A percentile compares a stretch with the other conserved stretches of the same genome.
Evolutionary conservation across 1,140 invertebrate genomes (phyloP).

Genomic region (Saccostrea cuccullata): DNA sequence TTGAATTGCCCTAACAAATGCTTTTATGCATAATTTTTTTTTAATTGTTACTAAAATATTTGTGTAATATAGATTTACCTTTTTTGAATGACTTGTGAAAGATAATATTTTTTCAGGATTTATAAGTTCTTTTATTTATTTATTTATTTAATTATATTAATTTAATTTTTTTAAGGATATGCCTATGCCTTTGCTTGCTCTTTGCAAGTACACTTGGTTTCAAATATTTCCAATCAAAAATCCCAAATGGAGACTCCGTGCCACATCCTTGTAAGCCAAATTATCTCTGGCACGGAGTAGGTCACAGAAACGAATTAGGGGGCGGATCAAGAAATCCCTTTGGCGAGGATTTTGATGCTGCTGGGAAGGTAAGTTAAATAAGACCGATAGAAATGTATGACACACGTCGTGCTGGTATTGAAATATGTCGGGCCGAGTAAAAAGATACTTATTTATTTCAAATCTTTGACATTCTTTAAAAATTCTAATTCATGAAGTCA

Average conservation of each 20-base stretch:
- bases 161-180: neutral
- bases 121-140: neutral
- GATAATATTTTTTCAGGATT: neutral
- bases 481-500: too few species aligned
- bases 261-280: constrained; percentile 57
- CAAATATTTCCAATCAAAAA: constrained; percentile 19
- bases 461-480: too few species aligned
- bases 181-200: neutral
- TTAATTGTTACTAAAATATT: too few species aligned
- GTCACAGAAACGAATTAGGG: constrained; percentile 54
- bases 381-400: neutral
- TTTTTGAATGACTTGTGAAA: too few species aligned
- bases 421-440: too few species aligned
- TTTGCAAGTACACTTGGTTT: neutral
- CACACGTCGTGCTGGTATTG: too few species aligned
- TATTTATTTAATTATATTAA: too few species aligned
- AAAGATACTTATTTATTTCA: too few species aligned
- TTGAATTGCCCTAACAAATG: too few species aligned
- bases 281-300: constrained; percentile 43
- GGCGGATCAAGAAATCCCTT: constrained; percentile 28
- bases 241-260: constrained; percentile 62
- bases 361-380: constrained; percentile 42
- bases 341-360: constrained; percentile 40
- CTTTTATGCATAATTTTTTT: too few species aligned
- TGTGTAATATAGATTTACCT: too few species aligned